Conservation (phyloP, 2,113 vertebrate species). For the Microcebus griseorufus region DNA sequence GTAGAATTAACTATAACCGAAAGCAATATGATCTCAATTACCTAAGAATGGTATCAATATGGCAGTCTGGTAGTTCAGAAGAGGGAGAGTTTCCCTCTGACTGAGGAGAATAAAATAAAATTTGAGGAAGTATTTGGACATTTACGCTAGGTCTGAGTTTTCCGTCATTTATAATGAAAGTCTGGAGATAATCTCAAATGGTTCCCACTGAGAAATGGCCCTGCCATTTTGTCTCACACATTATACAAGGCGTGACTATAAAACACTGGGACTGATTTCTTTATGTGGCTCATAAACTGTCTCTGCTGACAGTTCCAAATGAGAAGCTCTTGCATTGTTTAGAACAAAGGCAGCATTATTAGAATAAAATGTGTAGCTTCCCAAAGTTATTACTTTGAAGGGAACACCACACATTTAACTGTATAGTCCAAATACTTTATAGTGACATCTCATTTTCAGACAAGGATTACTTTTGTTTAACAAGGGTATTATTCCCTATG, state of each 20-base stretch:
- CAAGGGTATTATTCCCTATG: background rate
- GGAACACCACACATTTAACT: background rate
- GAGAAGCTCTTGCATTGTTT: background rate
- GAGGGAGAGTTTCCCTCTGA: background rate
- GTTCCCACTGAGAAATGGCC: background rate
- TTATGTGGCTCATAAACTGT: background rate
- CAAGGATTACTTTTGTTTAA: background rate
- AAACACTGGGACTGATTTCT: background rate
- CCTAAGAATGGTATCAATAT: background rate
- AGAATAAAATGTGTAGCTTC: background rate
- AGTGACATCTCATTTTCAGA: background rate
- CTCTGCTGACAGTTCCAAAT: background rate
- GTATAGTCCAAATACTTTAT: background rate
- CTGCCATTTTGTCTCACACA: background rate
- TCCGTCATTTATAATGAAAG: background rate
- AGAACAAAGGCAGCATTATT: background rate
- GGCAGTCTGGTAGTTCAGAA: background rate
- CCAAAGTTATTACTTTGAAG: background rate
- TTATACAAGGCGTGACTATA: background rate
- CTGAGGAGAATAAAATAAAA: background rate
- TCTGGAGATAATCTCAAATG: background rate
- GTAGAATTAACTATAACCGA: background rate
- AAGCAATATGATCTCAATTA: background rate
- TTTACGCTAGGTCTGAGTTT: slow-evolving; percentile 20
- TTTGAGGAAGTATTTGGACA: background rate